phyloP scores from a whole-genome alignment of 1,140 invertebrate genomes.

The Macrosteles quadrilineatus region DNA sequence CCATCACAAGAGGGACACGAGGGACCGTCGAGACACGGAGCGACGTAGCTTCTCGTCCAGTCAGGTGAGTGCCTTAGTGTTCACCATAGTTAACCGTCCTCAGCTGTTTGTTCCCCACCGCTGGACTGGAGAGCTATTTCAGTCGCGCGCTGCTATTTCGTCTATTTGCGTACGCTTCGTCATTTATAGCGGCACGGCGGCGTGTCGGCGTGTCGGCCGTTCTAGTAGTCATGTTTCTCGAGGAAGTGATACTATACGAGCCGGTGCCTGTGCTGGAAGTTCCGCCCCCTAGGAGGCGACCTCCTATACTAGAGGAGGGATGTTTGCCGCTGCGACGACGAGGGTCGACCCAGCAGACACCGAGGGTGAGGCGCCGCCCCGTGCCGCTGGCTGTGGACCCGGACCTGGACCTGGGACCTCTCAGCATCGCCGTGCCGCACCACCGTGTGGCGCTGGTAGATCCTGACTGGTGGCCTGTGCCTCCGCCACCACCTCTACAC shows the following conservation, averaged over 20 bases:
- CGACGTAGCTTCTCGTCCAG: constrained; percentile 39
- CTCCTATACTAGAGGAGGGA: constrained; percentile 37
- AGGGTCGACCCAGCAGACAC: constrained; percentile 49
- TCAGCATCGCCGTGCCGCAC: constrained; percentile 45
- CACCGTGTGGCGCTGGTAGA: constrained; percentile 45
- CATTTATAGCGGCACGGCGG: background rate
- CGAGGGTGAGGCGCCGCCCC: constrained; percentile 47
- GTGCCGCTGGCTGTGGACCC: constrained; percentile 35
- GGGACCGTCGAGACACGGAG: constrained; percentile 27
- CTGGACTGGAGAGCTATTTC: constrained; percentile 26
- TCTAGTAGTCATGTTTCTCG: background rate
- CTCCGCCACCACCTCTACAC: constrained; percentile 18
- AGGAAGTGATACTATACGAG: constrained; percentile 6
- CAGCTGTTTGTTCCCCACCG: constrained; percentile 21
- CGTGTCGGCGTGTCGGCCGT: background rate
- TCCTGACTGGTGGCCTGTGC: constrained; percentile 43
- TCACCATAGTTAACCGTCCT: constrained; percentile 2
- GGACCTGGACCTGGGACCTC: constrained; percentile 22
- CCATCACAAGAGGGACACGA: constrained; percentile 14
- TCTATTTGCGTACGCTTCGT: constrained; percentile 23
- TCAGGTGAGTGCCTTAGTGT: constrained; percentile 41
- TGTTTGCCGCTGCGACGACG: constrained; percentile 51
- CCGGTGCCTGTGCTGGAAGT: constrained; percentile 5
- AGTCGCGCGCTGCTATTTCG: background rate
- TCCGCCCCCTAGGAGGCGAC: background rate